These are phyloP conservation scores for Arnoldichthys spilopterus DNA, from an alignment of 2,797 vertebrate genomes.

Conservation along the genomic window DNA sequence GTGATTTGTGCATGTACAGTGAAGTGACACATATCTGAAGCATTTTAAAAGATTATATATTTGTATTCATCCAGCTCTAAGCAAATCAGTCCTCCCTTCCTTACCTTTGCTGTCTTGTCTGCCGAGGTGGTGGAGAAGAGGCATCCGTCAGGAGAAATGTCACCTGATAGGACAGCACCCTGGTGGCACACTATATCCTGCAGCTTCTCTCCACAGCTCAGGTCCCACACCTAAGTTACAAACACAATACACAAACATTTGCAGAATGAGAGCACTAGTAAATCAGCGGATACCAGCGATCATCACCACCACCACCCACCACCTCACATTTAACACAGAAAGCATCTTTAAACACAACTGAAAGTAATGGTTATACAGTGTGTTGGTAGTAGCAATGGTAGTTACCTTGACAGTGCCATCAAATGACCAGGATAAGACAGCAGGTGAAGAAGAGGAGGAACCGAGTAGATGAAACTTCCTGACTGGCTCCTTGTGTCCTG, in stretches of 20 bases:
- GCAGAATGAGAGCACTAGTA: not conserved
- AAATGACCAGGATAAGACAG: constrained; percentile 90
- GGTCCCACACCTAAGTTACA: constrained; percentile 84
- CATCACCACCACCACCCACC: not conserved
- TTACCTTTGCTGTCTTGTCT: constrained; percentile 93
- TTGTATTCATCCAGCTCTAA: not conserved
- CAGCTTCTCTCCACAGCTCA: constrained; percentile 77
- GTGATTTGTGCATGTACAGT: not conserved
- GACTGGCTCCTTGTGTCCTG: constrained; percentile 89
- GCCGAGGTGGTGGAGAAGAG: constrained; percentile 90
- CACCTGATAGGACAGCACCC: constrained; percentile 88
- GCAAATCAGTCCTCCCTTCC: constrained; percentile 7
- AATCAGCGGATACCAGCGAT: not conserved
- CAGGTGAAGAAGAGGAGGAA: constrained; percentile 63
- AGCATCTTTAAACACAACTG: not conserved
- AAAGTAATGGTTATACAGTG: not conserved
- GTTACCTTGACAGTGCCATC: constrained; percentile 93
- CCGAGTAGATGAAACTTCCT: constrained; percentile 84
- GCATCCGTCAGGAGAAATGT: constrained; percentile 82
- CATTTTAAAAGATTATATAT: not conserved
- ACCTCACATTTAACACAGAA: not conserved
- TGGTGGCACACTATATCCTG: constrained; percentile 85
- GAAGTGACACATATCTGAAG: not conserved
- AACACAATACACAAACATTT: not conserved
- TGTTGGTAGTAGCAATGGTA: not conserved